These are phyloP conservation scores for Neodiprion virginianus DNA, from an alignment of 1,140 invertebrate genomes.

Conservation along the genomic window DNA sequence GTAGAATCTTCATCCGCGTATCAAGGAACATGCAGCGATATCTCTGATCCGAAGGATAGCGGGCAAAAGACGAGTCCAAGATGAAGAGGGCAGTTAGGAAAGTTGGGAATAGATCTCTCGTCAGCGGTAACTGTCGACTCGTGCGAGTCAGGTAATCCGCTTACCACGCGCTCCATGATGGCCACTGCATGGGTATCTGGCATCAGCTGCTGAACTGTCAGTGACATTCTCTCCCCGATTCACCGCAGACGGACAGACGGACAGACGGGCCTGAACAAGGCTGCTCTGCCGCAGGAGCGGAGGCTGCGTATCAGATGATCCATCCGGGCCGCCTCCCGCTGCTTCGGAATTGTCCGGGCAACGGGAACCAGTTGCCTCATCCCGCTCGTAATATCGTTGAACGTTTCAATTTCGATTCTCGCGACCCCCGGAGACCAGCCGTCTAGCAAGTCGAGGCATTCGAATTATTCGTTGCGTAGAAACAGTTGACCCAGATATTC, in stretches of 20 bases:
- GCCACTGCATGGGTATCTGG: slow-evolving; percentile 25
- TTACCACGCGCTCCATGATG: slow-evolving; percentile 26
- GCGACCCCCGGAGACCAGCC: neutral
- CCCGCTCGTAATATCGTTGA: neutral
- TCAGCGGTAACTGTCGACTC: neutral
- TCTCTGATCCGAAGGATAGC: slow-evolving; percentile 22
- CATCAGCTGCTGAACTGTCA: slow-evolving; percentile 22
- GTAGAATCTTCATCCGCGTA: neutral
- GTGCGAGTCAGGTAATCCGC: slow-evolving; percentile 38
- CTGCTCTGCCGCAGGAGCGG: neutral
- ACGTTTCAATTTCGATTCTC: slow-evolving; percentile 11
- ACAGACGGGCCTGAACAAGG: neutral
- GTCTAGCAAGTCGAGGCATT: slow-evolving; percentile 32
- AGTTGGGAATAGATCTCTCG: neutral
- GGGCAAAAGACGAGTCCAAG: slow-evolving; percentile 21
- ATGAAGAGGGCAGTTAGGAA: neutral
- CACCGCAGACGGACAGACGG: neutral
- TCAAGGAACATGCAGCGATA: no score
- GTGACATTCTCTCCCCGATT: neutral
- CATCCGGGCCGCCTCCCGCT: slow-evolving; percentile 17
- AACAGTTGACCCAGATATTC: slow-evolving; percentile 34
- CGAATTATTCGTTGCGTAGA: slow-evolving; percentile 37
- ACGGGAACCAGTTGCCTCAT: slow-evolving; percentile 22
- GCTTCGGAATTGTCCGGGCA: neutral
- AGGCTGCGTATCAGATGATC: slow-evolving; percentile 23